Evolutionary conservation across 2,888 invertebrate genomes (phyloP).

Genomic region (Trissonchulus sp.): DNA sequence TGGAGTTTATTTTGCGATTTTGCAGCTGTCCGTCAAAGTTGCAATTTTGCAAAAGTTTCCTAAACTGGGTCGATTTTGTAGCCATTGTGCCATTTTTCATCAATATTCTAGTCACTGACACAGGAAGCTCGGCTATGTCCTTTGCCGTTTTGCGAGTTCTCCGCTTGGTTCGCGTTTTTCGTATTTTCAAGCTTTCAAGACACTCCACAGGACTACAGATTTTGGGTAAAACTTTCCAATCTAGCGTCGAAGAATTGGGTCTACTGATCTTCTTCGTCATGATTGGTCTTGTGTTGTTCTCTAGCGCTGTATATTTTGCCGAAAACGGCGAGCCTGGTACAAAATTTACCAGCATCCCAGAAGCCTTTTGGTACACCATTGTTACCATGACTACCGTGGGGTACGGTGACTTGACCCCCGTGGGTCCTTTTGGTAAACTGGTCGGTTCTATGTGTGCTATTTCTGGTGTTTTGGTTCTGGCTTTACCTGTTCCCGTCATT

Average conservation of each 20-base stretch:
- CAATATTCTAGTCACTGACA: slow-evolving; percentile 48
- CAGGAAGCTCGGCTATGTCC: slow-evolving; percentile 47
- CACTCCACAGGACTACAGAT: slow-evolving; percentile 58
- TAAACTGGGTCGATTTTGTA: slow-evolving; percentile 57
- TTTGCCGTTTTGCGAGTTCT: slow-evolving; percentile 58
- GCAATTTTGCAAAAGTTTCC: slow-evolving; percentile 55
- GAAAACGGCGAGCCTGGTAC: slow-evolving; percentile 53
- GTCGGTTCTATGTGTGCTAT: slow-evolving; percentile 55
- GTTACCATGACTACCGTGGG: slow-evolving; percentile 57
- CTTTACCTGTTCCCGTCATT: slow-evolving; percentile 57
- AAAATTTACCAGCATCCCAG: slow-evolving; percentile 50
- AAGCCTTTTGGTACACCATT: slow-evolving; percentile 57
- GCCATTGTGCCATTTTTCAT: slow-evolving; percentile 58
- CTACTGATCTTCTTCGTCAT: slow-evolving; percentile 57
- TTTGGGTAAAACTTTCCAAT: slow-evolving; percentile 57
- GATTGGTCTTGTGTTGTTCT: slow-evolving; percentile 55
- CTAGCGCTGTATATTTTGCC: slow-evolving; percentile 57
- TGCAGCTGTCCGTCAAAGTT: slow-evolving; percentile 56
- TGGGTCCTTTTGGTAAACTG: slow-evolving; percentile 53
- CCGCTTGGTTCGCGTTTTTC: slow-evolving; percentile 52
- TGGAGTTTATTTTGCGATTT: slow-evolving; percentile 56
- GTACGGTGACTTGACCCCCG: slow-evolving; percentile 54
- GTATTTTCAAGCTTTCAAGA: slow-evolving; percentile 57
- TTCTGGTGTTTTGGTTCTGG: slow-evolving; percentile 55
- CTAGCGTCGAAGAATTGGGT: slow-evolving; percentile 56